Evolutionary conservation across 2,113 vertebrate species (phyloP), one percentile per base, ranked within the genome.

Genomic region (Pongo pygmaeus): DNA sequence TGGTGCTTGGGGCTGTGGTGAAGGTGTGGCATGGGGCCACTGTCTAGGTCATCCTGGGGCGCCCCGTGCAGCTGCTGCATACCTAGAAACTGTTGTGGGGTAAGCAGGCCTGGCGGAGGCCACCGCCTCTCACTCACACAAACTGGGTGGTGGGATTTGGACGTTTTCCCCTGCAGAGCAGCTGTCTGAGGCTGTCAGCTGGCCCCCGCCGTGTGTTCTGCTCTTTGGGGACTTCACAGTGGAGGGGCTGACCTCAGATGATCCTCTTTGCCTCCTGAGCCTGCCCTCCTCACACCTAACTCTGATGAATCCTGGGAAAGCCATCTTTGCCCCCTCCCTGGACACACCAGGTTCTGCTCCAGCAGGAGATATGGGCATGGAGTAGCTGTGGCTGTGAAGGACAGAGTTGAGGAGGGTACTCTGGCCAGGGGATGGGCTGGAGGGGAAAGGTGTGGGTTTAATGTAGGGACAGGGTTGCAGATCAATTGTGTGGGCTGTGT

Each of bases 281-380:
- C 67, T 32, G 22, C 50, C 2, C 2, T 25, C 11, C 89, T 40
- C 20, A 22, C 5, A 3, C 11, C 27, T 3, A 57, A 30, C 22
- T 75, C 67, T 30, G 70, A 61, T 1, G 64, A 17, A 18, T 13
- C 25, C 0, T 4, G 0, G 18, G 32, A 46, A 30, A 10, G 10
- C 67, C 20, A 1, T 25, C n/a, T 32, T 7, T 5, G 23, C 4
- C 0, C 0, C 0, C 16, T 25, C 43, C 27, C 27, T 2, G 16
- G 27, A 32, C 5, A 25, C 1, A 10, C 40, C 3, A 1, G 2
- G 13, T 52, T 35, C 52, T 35, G 6, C 48, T 22, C 27, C 16
- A 11, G 52, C 6, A 20, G 30, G 87, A n/a, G 30, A 22, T 2
- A 0, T 6, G 35, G 80, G 48, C 32, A 0, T 55, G 25, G 35